phyloP scores from a whole-genome alignment of 2,113 vertebrate species.

The Coptodon bakossiorum region DNA sequence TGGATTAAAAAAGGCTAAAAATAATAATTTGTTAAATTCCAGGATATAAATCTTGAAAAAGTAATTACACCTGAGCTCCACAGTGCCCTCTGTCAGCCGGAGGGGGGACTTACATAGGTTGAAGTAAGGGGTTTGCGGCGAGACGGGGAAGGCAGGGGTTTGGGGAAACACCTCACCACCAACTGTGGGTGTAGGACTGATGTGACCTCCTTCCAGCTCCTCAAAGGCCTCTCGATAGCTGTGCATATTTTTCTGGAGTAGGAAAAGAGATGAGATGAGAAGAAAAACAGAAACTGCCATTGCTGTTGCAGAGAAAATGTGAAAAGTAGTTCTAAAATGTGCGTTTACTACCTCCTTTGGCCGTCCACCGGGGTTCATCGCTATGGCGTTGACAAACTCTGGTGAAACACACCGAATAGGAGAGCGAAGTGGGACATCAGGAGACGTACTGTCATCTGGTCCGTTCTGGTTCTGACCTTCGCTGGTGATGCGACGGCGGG shows the following conservation, averaged over 20 bases:
- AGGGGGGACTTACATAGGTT: conserved; percentile 74
- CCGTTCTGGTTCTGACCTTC: conserved; percentile 81
- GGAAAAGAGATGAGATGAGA: background rate
- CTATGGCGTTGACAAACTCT: conserved; percentile 89
- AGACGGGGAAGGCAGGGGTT: conserved; percentile 77
- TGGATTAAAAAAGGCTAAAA: background rate
- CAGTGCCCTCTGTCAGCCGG: conserved; percentile 61
- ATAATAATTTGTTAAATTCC: background rate
- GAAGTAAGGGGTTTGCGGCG: conserved; percentile 80
- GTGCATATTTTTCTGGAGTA: conserved; percentile 86
- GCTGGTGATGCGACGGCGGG: conserved; percentile 73
- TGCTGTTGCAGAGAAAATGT: background rate
- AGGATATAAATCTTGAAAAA: background rate
- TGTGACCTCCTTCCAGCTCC: conserved; percentile 81
- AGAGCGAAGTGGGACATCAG: conserved; percentile 81
- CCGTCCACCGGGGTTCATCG: conserved; percentile 93
- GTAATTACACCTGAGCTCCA: conserved; percentile 41
- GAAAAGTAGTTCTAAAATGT: background rate
- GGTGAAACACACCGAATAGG: conserved; percentile 89
- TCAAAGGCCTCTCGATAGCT: conserved; percentile 98
- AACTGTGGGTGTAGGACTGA: conserved; percentile 74
- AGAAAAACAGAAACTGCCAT: background rate
- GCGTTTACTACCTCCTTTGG: conserved; percentile 85
- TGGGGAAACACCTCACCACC: conserved; percentile 87
- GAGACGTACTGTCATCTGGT: conserved; percentile 47